phyloP scores from a whole-genome alignment of 2,113 vertebrate genomes.

The Gavialis gangeticus region DNA sequence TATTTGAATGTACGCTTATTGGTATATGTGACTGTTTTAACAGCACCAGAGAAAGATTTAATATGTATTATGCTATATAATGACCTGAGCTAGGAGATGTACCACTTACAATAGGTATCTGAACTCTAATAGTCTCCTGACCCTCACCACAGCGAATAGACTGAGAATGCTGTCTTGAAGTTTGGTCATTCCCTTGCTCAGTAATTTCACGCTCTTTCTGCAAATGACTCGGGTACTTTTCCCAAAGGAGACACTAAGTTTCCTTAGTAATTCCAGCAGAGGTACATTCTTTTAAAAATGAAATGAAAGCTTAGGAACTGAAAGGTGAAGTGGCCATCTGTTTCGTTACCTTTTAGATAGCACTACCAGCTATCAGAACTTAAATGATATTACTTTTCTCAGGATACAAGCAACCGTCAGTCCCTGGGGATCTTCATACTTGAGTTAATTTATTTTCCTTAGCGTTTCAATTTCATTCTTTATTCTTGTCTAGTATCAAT shows the following conservation, averaged over 20 bases:
- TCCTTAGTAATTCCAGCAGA: background rate
- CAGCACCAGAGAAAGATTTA: rapidly evolving
- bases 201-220: background rate
- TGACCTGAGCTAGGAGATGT: background rate
- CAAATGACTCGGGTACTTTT: background rate
- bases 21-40: background rate
- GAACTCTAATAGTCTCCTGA: background rate
- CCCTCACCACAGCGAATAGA: background rate
- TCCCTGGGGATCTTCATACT: background rate
- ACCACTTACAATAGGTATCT: background rate
- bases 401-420: background rate
- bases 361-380: background rate
- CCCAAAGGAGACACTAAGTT: background rate
- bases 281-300: background rate
- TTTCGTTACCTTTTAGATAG: background rate
- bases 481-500: background rate
- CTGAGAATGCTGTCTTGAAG: background rate
- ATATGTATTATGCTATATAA: background rate
- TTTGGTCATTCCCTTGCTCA: background rate
- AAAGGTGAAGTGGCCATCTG: background rate
- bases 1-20: background rate
- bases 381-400: background rate
- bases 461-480: background rate
- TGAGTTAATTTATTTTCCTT: background rate
- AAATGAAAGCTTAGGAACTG: background rate